These are phyloP conservation scores for Monopis laevigella DNA, from an alignment of 2,888 invertebrate species.

Conservation along the genomic window DNA sequence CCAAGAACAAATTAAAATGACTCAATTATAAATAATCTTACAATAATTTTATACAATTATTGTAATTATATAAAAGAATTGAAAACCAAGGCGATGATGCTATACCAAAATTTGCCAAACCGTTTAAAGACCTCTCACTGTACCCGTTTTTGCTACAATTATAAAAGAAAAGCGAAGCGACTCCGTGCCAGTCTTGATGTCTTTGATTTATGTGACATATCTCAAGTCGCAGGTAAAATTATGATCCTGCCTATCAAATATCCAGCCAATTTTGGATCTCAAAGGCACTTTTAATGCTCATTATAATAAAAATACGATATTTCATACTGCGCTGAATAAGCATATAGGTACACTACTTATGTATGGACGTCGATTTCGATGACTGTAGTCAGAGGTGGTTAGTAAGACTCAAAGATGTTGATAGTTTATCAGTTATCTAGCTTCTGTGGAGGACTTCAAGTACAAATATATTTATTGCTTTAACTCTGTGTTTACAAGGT, in stretches of 20 bases:
- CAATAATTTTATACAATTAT: too few species aligned
- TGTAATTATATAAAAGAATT: too few species aligned
- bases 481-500: too few species aligned
- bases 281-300: constrained; percentile 49
- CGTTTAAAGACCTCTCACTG: constrained; percentile 53
- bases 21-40: too few species aligned
- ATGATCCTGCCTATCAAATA: constrained; percentile 58
- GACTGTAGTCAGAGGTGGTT: too few species aligned
- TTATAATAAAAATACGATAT: constrained; percentile 63
- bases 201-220: constrained; percentile 59
- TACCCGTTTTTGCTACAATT: constrained; percentile 61
- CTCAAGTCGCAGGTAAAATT: constrained; percentile 50
- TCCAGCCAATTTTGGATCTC: constrained; percentile 50
- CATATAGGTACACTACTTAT: constrained; percentile 22
- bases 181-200: constrained; percentile 47
- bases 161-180: constrained; percentile 50
- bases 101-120: constrained; percentile 58
- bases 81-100: too few species aligned
- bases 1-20: too few species aligned
- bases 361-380: constrained; percentile 11
- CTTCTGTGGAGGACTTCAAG: too few species aligned
- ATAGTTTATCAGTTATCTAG: too few species aligned
- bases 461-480: too few species aligned
- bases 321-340: constrained; percentile 38
- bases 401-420: too few species aligned